These are phyloP conservation scores for Festucalex cinctus DNA, from an alignment of 2,113 vertebrate genomes.

Conservation along the genomic window DNA sequence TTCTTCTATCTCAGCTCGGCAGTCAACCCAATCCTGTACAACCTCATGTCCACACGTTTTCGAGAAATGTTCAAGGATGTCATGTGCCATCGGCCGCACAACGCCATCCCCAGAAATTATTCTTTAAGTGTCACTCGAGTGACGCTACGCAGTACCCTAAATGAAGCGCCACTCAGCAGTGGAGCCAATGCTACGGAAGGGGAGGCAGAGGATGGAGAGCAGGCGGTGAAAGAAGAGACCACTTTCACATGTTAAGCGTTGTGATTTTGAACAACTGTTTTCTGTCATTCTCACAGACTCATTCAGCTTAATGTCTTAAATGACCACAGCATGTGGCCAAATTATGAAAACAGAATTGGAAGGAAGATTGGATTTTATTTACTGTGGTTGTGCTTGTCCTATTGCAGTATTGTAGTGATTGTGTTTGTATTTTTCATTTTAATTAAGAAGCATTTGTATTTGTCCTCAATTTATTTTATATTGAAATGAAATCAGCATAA, in stretches of 20 bases:
- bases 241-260: constrained; percentile 44
- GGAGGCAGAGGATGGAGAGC: constrained; percentile 51
- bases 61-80: constrained; percentile 88
- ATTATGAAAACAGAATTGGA: neutral
- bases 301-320: neutral
- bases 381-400: neutral
- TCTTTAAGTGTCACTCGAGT: constrained; percentile 77
- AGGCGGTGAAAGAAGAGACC: constrained; percentile 11
- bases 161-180: constrained; percentile 63
- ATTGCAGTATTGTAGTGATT: neutral
- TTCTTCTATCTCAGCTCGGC: constrained; percentile 93
- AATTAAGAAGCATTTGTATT: neutral
- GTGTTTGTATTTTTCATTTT: neutral
- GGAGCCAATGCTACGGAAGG: constrained; percentile 40
- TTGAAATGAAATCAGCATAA: too few relatives aligned
- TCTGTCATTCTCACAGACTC: neutral
- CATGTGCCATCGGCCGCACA: constrained; percentile 68
- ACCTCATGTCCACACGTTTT: constrained; percentile 92
- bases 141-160: constrained; percentile 79
- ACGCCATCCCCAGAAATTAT: constrained; percentile 31
- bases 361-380: neutral
- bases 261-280: neutral
- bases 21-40: constrained; percentile 89
- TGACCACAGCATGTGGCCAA: neutral
- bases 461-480: neutral